Percentiles rank a stretch among this genome's conserved stretches.
These are phyloP conservation scores for Brachionus asplanchnoidis DNA, from an alignment of 1,140 invertebrate genomes.

Conservation along the genomic window DNA sequence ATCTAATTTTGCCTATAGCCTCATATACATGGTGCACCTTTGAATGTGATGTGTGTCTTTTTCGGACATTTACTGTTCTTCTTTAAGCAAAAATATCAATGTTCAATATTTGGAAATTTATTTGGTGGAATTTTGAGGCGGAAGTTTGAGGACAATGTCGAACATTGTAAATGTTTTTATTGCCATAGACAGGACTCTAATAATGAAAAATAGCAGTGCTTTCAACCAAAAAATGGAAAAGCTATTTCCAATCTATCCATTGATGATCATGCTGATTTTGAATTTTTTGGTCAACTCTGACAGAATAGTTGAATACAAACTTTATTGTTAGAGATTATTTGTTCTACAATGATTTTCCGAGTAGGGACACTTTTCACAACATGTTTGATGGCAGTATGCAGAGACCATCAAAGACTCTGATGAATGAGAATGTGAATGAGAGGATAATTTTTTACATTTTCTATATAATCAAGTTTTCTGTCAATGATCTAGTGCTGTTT, in stretches of 20 bases:
- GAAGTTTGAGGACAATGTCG: not conserved
- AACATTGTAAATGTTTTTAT: not conserved
- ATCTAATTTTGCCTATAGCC: not conserved
- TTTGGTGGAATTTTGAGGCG: not conserved
- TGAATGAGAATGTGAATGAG: not conserved
- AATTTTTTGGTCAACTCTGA: not conserved
- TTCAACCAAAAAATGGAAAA: not conserved
- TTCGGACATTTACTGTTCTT: not conserved
- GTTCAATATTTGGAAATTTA: slow-evolving; percentile 16
- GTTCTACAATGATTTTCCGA: slow-evolving; percentile 9
- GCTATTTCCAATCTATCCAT: not conserved
- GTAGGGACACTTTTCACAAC: not conserved
- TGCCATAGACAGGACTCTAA: not conserved
- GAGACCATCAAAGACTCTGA: not conserved
- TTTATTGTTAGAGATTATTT: not conserved
- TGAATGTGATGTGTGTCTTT: not conserved
- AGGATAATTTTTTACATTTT: not conserved
- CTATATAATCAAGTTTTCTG: not conserved
- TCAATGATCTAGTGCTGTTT: not conserved
- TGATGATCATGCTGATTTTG: not conserved
- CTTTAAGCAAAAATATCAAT: not conserved
- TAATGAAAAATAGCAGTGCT: not conserved
- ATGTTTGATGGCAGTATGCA: not conserved
- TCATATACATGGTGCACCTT: not conserved
- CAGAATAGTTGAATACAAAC: not conserved